Conservation (phyloP, 2,797 vertebrate genomes). For the Bovichtus diacanthus region DNA sequence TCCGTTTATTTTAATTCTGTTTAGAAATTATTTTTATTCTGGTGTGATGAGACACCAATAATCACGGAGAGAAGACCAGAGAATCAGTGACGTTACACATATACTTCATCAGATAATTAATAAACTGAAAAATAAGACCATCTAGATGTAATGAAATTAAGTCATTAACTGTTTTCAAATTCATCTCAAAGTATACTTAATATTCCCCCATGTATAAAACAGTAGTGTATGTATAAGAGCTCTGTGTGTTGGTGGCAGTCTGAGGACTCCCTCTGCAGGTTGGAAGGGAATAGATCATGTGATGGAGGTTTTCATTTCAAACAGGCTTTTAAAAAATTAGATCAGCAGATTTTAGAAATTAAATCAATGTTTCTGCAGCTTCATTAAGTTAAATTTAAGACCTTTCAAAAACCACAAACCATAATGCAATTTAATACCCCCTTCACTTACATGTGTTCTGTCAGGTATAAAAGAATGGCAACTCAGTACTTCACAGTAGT, state of each 20-base stretch:
- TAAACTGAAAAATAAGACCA: not conserved
- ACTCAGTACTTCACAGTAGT: not conserved
- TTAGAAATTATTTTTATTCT: no score
- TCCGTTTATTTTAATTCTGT: not conserved
- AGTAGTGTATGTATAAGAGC: not conserved
- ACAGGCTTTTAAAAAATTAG: no score
- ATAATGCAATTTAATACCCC: not conserved
- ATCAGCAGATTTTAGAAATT: not conserved
- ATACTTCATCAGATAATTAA: not conserved
- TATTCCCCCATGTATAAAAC: not conserved
- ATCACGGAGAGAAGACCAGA: not conserved
- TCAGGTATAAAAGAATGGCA: no score
- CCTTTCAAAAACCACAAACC: no score
- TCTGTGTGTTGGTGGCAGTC: not conserved
- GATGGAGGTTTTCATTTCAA: not conserved
- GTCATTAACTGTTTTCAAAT: not conserved
- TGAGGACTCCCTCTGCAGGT: slow-evolving; percentile 65
- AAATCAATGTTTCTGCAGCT: not conserved
- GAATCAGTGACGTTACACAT: not conserved
- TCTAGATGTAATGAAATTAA: not conserved
- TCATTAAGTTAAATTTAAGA: not conserved
- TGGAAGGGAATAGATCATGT: not conserved
- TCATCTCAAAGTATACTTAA: not conserved
- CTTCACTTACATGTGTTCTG: not conserved
- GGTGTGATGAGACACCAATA: not conserved